Evolutionary conservation across 30 jellyfish, hydroid and myxozoan genomes (phyloP), one percentile per base, ranked within the genome.

Genomic region (Rhopilema esculentum): DNA sequence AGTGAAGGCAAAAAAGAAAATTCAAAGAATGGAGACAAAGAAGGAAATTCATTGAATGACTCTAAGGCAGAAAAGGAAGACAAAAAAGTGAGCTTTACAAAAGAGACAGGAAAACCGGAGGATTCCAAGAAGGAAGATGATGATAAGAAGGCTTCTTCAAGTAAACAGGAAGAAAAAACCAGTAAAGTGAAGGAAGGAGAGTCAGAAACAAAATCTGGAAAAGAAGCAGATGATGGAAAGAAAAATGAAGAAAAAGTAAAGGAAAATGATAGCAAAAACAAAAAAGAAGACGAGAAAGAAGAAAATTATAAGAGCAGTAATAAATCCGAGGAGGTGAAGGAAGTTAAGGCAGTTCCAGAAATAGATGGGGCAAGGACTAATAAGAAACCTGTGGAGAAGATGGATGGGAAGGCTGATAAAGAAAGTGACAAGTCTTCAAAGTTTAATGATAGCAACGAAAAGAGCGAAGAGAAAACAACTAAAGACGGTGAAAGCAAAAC

Each of bases 331-430:
- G 69, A 67, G 6, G 65, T 66, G 23, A 66, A 81, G 24, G 83
- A 61, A 48, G 15, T 27, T 0, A 64, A 29, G 17, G 63, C 62
- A 48, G 27, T 64, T 17, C 80, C 89, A 6, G 89, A 79, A 22
- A 68, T 84, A 7, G 83, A 49, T 48, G 51, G 40, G 19, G 51
- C 68, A 17, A 69, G 72, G 61, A 75, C 62, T 48, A 65, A 74
- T 24, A 68, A 67, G 12, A 80, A 80, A 52, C 74, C 74, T 26
- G 69, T 80, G 4, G 93, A 71, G 63, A 84, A 84, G n/a, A 0
- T 70, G 21, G 64, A 32, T 32, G 26, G 57, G 20, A 33, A 70
- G 26, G 83, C 32, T 27, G 84, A 40, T 9, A 48, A 19, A 16
- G 23, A 21, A 1, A 67, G 53, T 19, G 70, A 33, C 7, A 18